Evolutionary conservation across 2,888 invertebrate species (phyloP).

Genomic region (Coronaproctus castanopsis): DNA sequence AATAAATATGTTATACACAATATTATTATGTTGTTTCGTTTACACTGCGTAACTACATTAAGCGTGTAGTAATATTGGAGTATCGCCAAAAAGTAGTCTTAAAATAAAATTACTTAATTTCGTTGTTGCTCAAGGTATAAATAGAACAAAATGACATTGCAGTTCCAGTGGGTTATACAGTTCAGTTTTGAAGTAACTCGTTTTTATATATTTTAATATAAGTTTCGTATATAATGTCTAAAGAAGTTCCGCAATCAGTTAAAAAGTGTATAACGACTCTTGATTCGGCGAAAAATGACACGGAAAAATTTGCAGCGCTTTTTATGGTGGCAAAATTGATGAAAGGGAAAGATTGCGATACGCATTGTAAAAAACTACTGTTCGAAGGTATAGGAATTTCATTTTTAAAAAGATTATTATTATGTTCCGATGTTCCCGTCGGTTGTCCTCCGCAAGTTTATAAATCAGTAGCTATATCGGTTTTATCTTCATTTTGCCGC

Average conservation of each 20-base stretch:
- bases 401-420: conserved; percentile 60
- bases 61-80: no score
- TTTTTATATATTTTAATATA: no score
- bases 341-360: conserved; percentile 58
- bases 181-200: no score
- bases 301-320: conserved; percentile 75
- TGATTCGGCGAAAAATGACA: conserved; percentile 59
- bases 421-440: conserved; percentile 53
- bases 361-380: conserved; percentile 48
- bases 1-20: no score
- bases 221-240: no score
- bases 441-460: conserved; percentile 77
- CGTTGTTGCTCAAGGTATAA: no score
- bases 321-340: conserved; percentile 82
- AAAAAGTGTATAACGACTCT: conserved; percentile 65
- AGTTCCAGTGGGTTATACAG: no score
- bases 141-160: no score
- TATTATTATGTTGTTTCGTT: no score
- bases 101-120: no score
- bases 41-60: no score
- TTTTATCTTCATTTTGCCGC: conserved; percentile 67
- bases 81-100: no score
- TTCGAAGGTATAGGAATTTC: conserved; percentile 78
- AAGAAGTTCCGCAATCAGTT: conserved; percentile 47
- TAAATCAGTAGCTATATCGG: conserved; percentile 73